Conservation (phyloP, 2,888 invertebrate species). For the Mongoloraphidia duomilia region DNA sequence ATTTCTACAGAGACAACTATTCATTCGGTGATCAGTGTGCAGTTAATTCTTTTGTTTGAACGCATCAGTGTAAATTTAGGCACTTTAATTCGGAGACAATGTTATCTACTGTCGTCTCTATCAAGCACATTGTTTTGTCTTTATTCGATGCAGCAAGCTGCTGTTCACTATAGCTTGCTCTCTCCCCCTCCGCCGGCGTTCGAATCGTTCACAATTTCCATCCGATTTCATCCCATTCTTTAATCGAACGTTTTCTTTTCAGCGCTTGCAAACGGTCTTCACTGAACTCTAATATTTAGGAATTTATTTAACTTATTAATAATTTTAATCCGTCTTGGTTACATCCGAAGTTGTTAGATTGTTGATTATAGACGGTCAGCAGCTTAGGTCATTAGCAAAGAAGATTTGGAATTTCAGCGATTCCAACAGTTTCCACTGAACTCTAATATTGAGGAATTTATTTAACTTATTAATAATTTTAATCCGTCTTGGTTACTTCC, state of each 20-base stretch:
- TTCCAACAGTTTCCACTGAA: conserved; percentile 12
- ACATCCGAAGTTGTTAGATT: no score
- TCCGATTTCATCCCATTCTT: conserved; percentile 18
- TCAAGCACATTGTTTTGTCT: not conserved
- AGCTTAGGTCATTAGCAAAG: no score
- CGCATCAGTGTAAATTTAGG: conserved; percentile 9
- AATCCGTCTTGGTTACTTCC: no score
- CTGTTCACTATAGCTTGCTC: conserved; percentile 4
- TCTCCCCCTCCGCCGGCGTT: conserved; percentile 8
- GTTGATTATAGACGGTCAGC: no score
- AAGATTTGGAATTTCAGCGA: no score
- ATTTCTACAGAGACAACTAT: no score
- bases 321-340: no score
- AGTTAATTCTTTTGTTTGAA: not conserved
- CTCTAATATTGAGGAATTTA: no score
- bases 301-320: no score
- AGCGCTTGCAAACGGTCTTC: conserved; percentile 12
- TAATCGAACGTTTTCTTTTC: conserved; percentile 16
- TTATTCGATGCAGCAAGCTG: not conserved
- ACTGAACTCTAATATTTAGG: conserved; percentile 2
- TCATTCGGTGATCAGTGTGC: no score
- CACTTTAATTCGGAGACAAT: conserved; percentile 1
- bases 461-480: no score
- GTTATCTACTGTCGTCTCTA: conserved; percentile 9
- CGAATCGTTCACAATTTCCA: conserved; percentile 12